Base-by-base conservation (phyloP, 2,888 invertebrate genomes). In the Anthophora plumipes region DNA sequence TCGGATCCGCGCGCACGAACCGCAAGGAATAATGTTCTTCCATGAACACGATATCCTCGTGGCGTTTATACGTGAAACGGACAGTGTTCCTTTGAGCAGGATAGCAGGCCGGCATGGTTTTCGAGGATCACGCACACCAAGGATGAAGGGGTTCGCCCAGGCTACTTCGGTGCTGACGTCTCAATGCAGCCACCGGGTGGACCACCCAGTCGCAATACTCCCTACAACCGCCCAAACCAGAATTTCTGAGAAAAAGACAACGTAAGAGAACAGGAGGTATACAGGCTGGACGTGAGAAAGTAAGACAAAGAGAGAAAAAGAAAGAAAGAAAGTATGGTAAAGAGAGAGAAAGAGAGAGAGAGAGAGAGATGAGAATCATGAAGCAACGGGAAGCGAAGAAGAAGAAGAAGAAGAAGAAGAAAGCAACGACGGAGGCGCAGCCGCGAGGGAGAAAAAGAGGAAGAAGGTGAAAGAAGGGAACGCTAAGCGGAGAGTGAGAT, bases 111-210 rank as follows among this genome's bases (percentile, higher is more conserved):
- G 76, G 57, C 72, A 73, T 59, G 67, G 73, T 64, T 68, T 57
- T 71, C 77, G 69, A 41, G 69, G 74, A 85, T 79, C 85, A 80
- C 80, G 87, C 87, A 86, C 77, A 79, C 77, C 61, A 66, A 70
- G 50, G 50, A 61, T 81, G 80, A 76, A 4, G 59, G 77, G 76
- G 77, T 84, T 69, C 73, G 61, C 70, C 77, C 43, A 78, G 84
- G 88, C 88, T 89, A 90, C 88, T 88, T 85, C 82, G 84, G 83
- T 80, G 90, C 89, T 90, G 90, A 90, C 90, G 89, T 90, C 90
- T 90, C 90, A 90, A 90, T 90, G 90, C 86, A 85, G 80, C 90
- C 90, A 86, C 86, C 79, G 88, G 86, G 84, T 79, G 90, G 90
- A 90, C 90, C 90, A 90, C 90, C 90, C 90, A 90, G 86, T 80